These are phyloP conservation scores for Salvelinus namaycush DNA, from an alignment of 2,113 vertebrate species.

Conservation along the genomic window DNA sequence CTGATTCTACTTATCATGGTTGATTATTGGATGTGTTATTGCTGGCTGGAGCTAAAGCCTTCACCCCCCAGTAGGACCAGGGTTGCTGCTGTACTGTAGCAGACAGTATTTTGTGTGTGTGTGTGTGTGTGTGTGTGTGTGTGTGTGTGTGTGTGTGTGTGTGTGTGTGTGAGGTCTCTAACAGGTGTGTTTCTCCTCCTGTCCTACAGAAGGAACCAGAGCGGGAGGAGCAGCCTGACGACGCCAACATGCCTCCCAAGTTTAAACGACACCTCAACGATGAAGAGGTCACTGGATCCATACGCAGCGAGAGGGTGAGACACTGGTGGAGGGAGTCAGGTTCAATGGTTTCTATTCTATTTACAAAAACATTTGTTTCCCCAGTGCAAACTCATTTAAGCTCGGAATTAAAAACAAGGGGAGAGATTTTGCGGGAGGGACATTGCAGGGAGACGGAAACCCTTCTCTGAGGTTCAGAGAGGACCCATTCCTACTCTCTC, in stretches of 20 bases:
- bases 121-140: background rate
- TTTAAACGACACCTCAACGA: conserved; percentile 97
- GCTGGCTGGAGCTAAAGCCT: background rate
- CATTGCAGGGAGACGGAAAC: too few species aligned
- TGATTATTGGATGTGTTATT: background rate
- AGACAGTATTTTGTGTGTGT: background rate
- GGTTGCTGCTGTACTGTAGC: background rate
- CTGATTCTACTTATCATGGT: background rate
- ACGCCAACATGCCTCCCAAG: conserved; percentile 91
- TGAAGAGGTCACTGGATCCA: conserved; percentile 94
- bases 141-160: background rate
- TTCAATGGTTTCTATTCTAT: too few species aligned
- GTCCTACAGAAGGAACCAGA: conserved; percentile 76
- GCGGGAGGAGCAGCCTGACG: conserved; percentile 75
- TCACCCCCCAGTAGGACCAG: background rate
- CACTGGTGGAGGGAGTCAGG: background rate
- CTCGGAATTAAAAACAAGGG: background rate
- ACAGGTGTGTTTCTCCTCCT: conserved; percentile 5
- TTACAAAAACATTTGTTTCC: too few species aligned
- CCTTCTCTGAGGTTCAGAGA: too few species aligned
- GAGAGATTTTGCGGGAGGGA: too few species aligned
- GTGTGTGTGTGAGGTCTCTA: background rate
- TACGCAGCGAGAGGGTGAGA: conserved; percentile 91
- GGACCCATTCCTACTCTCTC: too few species aligned
- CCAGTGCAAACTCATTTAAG: too few species aligned